Base-by-base conservation (phyloP, 1,140 invertebrate genomes). In the Delia radicum region DNA sequence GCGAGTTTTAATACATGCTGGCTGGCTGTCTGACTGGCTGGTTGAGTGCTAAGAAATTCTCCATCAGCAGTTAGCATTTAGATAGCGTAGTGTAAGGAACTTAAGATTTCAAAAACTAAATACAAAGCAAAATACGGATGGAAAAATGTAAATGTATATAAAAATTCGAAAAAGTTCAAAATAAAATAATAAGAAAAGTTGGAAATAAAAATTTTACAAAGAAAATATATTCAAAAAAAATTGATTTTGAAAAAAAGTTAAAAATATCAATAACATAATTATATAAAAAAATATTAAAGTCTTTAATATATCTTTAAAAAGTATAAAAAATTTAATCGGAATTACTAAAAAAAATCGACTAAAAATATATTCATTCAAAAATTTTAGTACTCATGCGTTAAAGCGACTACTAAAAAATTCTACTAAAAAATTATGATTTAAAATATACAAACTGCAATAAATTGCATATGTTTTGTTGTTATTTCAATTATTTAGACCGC, bases 1-100 rank as follows among this genome's bases (percentile, higher is more conserved):
- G n/a, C 13, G 24, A 65, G 62, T 65, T 69, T 37, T 31, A 18
- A 18, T 28, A 33, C 29, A 33, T 7, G 65, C n/a, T 37, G 65
- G 7, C 29, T 33, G 12, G 21, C 29, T 31, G 28, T 33, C n/a
- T n/a, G n/a, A n/a, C n/a, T 18, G n/a, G n/a, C 31, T 18, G 29
- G 15, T 67, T 33, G 65, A 21, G 29, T 15, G 37, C 8, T 8
- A 21, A 24, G 29, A 37, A 24, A 33, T 37, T 33, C 18, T 69
- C 65, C 65, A 69, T 28, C 65, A 69, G 33, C 65, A 37, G 29
- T 69, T 33, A 69, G 29, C 24, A 29, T 33, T 69, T 69, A 37
- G 65, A 69, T 69, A 69, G 29, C 29, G 65, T 69, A 33, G 29
- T 31, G 65, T 33, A 69, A 69, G 65, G 65, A 37, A 31, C 29